These are phyloP conservation scores for Leptinotarsa rubiginosa DNA, from an alignment of 2,888 invertebrate genomes.

Conservation along the genomic window DNA sequence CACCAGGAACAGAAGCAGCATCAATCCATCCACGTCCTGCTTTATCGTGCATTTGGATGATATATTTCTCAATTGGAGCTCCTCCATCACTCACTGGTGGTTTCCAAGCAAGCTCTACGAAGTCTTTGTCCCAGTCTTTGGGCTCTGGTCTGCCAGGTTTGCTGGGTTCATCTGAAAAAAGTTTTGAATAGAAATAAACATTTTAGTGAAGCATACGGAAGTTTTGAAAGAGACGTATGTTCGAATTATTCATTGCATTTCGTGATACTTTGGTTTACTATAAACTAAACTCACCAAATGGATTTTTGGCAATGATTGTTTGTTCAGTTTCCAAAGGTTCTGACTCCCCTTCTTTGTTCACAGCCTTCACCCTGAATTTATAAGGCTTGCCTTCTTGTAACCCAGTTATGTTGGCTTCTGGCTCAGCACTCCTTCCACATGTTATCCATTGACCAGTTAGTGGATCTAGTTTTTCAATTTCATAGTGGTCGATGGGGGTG, in stretches of 20 bases:
- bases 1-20: slow-evolving; percentile 82
- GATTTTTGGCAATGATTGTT: slow-evolving; percentile 97
- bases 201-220: no score
- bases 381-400: slow-evolving; percentile 96
- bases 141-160: slow-evolving; percentile 92
- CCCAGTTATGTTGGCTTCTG: slow-evolving; percentile 85
- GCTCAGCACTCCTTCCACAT: slow-evolving; percentile 87
- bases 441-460: slow-evolving; percentile 93
- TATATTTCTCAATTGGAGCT: slow-evolving; percentile 95
- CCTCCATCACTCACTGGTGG: slow-evolving; percentile 94
- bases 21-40: slow-evolving; percentile 88
- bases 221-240: no score
- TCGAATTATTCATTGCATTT: no score
- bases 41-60: slow-evolving; percentile 94
- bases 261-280: slow-evolving; percentile 4
- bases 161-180: slow-evolving; percentile 82
- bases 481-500: slow-evolving; percentile 91
- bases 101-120: slow-evolving; percentile 94
- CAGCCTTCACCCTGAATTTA: slow-evolving; percentile 97
- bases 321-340: slow-evolving; percentile 95
- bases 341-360: slow-evolving; percentile 98
- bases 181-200: slow-evolving; percentile 34
- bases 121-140: slow-evolving; percentile 96
- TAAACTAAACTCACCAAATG: slow-evolving; percentile 79
- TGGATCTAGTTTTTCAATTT: slow-evolving; percentile 95